Evolutionary conservation across 2,888 invertebrate genomes (phyloP).

Genomic region (Boloria euphrosyne): DNA sequence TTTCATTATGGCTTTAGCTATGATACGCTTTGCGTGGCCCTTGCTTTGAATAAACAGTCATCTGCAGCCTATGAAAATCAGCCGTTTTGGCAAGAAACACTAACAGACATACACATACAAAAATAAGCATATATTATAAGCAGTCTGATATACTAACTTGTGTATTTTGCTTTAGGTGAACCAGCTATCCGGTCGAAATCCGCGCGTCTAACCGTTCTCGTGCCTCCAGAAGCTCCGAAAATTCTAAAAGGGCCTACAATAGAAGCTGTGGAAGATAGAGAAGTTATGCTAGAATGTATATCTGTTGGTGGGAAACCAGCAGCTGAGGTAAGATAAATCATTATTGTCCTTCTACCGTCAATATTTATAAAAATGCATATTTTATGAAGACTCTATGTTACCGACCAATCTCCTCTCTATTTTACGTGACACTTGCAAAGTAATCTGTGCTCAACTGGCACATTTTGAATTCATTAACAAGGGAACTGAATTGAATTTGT

Average conservation of each 20-base stretch:
- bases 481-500: too few relatives aligned
- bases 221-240: conserved; percentile 94
- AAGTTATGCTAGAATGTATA: conserved; percentile 94
- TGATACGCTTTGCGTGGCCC: too few relatives aligned
- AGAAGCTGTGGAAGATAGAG: conserved; percentile 94
- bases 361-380: neutral
- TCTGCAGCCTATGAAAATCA: too few relatives aligned
- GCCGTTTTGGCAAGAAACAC: too few relatives aligned
- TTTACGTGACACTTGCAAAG: too few relatives aligned
- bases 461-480: too few relatives aligned
- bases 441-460: too few relatives aligned
- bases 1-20: too few relatives aligned
- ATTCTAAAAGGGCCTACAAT: conserved; percentile 91
- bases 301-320: conserved; percentile 96
- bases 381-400: too few relatives aligned
- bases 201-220: conserved; percentile 91
- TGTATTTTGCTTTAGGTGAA: conserved; percentile 76
- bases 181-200: conserved; percentile 91
- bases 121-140: neutral
- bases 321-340: conserved; percentile 85
- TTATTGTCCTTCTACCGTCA: neutral
- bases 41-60: too few relatives aligned
- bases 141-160: neutral
- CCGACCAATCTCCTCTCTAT: too few relatives aligned
- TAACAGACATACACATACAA: neutral